Evolutionary conservation across 35 echinoderm and acorn worm species (phyloP).

Genomic region (Acanthaster planci): DNA sequence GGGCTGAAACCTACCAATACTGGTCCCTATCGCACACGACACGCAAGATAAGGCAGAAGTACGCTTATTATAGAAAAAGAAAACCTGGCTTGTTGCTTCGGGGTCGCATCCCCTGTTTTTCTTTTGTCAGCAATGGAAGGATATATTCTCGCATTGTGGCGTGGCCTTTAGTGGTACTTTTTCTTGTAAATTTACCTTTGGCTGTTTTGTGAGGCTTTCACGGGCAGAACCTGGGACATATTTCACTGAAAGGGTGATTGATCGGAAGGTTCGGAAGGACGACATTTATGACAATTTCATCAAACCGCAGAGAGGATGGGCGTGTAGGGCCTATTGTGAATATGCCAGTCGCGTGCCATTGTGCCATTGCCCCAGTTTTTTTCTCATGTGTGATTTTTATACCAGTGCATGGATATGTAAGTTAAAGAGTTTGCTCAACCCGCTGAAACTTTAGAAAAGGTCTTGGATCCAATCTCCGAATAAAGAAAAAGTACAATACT

Average conservation of each 20-base stretch:
- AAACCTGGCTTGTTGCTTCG: slow-evolving; percentile 9
- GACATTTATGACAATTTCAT: not conserved
- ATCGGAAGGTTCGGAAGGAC: not conserved
- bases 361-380: not conserved
- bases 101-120: slow-evolving; percentile 14
- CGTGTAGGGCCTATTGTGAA: not conserved
- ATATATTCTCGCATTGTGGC: not conserved
- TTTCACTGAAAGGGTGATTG: slow-evolving; percentile 8
- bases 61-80: not conserved
- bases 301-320: too few species aligned
- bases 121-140: slow-evolving; percentile 4
- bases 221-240: not conserved
- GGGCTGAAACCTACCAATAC: not conserved
- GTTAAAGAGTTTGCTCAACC: too few species aligned
- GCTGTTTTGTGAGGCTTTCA: not conserved
- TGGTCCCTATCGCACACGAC: not conserved
- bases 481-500: too few species aligned
- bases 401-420: too few species aligned
- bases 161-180: not conserved
- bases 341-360: not conserved
- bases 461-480: too few species aligned
- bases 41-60: not conserved
- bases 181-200: not conserved
- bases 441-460: too few species aligned
- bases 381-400: not conserved